Base-by-base conservation (phyloP, 2,113 vertebrate genomes). In the Pseudorectes ferrugineus region DNA sequence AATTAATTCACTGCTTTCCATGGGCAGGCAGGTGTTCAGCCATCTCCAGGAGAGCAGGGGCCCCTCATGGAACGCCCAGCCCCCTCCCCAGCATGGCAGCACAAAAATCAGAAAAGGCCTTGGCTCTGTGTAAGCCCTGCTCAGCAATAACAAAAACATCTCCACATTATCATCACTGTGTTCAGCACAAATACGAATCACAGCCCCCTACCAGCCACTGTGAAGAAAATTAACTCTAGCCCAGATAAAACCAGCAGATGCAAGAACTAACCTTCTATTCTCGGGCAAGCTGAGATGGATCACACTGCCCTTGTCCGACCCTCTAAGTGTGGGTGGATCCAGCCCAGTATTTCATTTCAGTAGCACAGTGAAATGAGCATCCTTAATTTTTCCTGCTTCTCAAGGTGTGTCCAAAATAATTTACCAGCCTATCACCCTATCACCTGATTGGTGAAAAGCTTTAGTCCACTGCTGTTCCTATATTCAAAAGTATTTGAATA, bases 21-120 rank as follows among this genome's bases (percentile, higher is more conserved):
- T 71, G 25, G 33, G 33, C 21, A 43, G 38, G 55, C 10, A 6
- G 55, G 12, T 36, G 25, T 36, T 71, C 25, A 61, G 8, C 36
- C 55, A 52, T 52, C 26, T 43, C 46, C 46, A 26, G 16, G 17
- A 51, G 33, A 16, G 31, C 10, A 61, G 46, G 21, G 20, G 2
- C 31, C 31, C 65, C 19, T 70, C 12, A 49, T 42, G 31, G 24
- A 49, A 59, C 18, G 5, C 21, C 21, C 25, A 57, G 31, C 2
- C 24, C 2, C 8, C 51, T 55, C 13, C 12, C 17, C 31, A 36
- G 14, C 1, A 0, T 36, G 22, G 33, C 52, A 51, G 14, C 0
- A 58, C 3, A 4, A 18, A 35, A 67, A 36, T 1, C 17, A 76
- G 72, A 4, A 76, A 76, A 43, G 5, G 18, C 14, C 11, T 76